Conservation (phyloP, 2,797 vertebrate species). For the Brachyalestes nurse region DNA sequence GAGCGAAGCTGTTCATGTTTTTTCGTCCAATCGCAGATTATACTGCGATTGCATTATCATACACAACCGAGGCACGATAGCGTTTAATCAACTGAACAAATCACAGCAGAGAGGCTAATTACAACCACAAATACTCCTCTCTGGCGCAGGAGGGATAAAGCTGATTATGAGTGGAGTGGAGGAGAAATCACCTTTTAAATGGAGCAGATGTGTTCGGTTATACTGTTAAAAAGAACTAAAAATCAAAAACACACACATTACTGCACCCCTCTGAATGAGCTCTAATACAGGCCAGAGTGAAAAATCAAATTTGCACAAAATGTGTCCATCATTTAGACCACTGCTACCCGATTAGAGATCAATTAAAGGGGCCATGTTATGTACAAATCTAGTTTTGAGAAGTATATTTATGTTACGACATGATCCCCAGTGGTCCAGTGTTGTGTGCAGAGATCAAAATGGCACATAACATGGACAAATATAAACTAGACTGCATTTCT, state of each 20-base stretch:
- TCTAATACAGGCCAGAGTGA: not conserved
- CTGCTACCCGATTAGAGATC: too few relatives aligned
- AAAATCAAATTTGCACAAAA: not conserved
- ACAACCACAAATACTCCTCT: conserved; percentile 39
- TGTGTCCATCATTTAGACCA: too few relatives aligned
- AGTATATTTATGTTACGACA: too few relatives aligned
- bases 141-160: conserved; percentile 35
- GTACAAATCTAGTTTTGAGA: too few relatives aligned
- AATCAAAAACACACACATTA: conserved; percentile 45
- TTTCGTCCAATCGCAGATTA: conserved; percentile 30
- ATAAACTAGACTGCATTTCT: too few relatives aligned
- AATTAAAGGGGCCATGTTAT: too few relatives aligned
- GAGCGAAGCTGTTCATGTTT: conserved; percentile 15
- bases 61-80: conserved; percentile 40
- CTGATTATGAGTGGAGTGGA: conserved; percentile 45
- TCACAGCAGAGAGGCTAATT: conserved; percentile 55
- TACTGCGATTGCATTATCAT: conserved; percentile 46
- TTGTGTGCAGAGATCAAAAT: too few relatives aligned
- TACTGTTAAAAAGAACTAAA: conserved; percentile 41
- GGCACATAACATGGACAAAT: too few relatives aligned
- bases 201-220: conserved; percentile 44
- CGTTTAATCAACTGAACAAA: conserved; percentile 58
- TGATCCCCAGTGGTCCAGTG: too few relatives aligned
- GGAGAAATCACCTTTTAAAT: conserved; percentile 49
- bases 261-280: conserved; percentile 16